Evolutionary conservation across 2,888 invertebrate genomes (phyloP).

Genomic region (Steinernema carpocapsae): DNA sequence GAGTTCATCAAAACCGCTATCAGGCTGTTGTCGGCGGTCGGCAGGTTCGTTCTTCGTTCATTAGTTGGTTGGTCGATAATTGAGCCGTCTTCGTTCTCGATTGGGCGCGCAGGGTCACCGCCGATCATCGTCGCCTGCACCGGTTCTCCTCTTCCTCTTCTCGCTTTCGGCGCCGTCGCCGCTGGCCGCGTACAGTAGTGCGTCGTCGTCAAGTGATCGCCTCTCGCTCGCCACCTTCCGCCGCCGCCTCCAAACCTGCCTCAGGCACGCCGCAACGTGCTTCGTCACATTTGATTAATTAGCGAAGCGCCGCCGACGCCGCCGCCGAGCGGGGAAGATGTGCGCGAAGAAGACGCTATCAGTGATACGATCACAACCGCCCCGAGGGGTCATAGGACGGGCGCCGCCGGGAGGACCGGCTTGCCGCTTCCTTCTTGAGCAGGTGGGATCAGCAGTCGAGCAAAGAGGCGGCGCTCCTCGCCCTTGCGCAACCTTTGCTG

Average conservation of each 20-base stretch:
- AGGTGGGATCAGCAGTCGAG: too few species aligned
- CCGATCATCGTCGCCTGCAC: neutral
- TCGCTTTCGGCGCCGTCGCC: neutral
- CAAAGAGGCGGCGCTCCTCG: constrained; percentile 21
- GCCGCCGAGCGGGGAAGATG: too few species aligned
- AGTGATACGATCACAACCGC: constrained; percentile 15
- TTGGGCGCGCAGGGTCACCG: neutral
- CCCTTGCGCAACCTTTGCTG: neutral
- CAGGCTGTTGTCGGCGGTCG: too few species aligned
- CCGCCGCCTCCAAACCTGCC: too few species aligned
- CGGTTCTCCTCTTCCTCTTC: neutral
- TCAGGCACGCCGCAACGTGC: constrained; percentile 5
- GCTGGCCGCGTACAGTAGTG: neutral
- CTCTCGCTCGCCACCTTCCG: too few species aligned
- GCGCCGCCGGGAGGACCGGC: constrained; percentile 21
- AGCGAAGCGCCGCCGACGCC: constrained; percentile 20
- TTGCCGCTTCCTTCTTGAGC: constrained; percentile 12
- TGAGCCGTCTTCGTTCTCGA: neutral
- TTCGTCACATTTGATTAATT: constrained; percentile 32
- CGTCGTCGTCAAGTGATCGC: neutral
- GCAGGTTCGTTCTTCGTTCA: too few species aligned
- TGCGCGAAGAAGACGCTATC: neutral
- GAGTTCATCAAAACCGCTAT: too few species aligned
- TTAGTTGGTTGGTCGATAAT: too few species aligned
- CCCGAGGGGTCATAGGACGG: constrained; percentile 29